These are phyloP conservation scores for Zelleria hepariella DNA, from an alignment of 2,888 invertebrate genomes.

Conservation along the genomic window DNA sequence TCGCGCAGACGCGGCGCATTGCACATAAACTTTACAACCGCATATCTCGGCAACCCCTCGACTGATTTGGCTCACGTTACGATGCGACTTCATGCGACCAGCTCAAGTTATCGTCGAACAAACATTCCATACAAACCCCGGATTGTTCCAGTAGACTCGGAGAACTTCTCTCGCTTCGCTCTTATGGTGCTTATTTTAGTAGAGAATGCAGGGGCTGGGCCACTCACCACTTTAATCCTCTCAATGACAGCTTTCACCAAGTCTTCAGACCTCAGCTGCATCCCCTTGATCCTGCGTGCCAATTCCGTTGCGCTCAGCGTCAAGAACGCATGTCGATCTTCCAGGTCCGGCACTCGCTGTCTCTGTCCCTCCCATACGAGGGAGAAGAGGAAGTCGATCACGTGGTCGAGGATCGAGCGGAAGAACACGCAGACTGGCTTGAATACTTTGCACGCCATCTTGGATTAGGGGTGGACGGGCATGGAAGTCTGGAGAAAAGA, in stretches of 20 bases:
- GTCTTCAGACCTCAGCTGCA: slow-evolving; percentile 77
- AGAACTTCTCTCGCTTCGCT: no score
- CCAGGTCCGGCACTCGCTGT: slow-evolving; percentile 40
- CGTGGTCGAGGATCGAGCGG: slow-evolving; percentile 37
- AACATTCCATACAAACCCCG: no score
- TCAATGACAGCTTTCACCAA: slow-evolving; percentile 82
- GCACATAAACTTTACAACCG: no score
- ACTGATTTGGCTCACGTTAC: no score
- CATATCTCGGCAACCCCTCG: no score
- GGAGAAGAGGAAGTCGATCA: slow-evolving; percentile 53
- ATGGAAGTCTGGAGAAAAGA: not conserved
- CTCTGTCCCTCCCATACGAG: slow-evolving; percentile 52
- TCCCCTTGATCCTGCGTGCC: slow-evolving; percentile 75
- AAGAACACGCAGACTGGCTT: slow-evolving; percentile 28
- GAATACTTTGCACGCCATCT: slow-evolving; percentile 22
- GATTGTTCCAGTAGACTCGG: no score
- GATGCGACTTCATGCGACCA: no score
- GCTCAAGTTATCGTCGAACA: no score
- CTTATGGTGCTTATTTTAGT: no score
- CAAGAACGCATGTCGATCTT: slow-evolving; percentile 41
- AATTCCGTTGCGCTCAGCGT: slow-evolving; percentile 76
- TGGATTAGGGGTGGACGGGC: not conserved
- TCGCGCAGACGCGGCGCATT: no score
- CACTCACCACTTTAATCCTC: slow-evolving; percentile 77
- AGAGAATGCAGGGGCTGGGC: not conserved